phyloP scores from a whole-genome alignment of 1,140 invertebrate genomes.

The Drosophila pectinifera region DNA sequence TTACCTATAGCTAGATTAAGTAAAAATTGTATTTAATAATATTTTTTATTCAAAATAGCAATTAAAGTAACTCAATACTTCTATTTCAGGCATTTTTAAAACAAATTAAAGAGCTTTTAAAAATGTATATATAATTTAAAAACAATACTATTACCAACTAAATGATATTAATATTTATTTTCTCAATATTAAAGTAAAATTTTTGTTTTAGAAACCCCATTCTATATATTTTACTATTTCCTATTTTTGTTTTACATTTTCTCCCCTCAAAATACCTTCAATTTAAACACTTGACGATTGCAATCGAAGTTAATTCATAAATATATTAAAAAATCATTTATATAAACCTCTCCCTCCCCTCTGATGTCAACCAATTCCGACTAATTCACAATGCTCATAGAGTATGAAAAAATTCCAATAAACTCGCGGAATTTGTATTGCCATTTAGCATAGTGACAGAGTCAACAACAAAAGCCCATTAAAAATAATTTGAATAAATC shows the following conservation, averaged over 20 bases:
- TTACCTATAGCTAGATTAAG: too few relatives aligned
- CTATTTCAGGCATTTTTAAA: too few relatives aligned
- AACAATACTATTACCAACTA: not conserved
- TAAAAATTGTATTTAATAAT: too few relatives aligned
- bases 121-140: too few relatives aligned
- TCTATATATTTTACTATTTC: not conserved
- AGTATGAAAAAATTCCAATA: conserved; percentile 41
- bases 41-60: not conserved
- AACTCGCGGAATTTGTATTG: conserved; percentile 52
- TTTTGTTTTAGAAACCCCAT: not conserved
- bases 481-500: conserved; percentile 78
- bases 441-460: conserved; percentile 70
- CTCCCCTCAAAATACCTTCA: not conserved
- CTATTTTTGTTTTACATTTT: not conserved
- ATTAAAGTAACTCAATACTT: not conserved
- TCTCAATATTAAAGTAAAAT: too few relatives aligned
- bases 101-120: too few relatives aligned
- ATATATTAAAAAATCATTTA: conserved; percentile 4
- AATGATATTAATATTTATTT: too few relatives aligned
- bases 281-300: not conserved
- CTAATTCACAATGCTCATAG: conserved; percentile 37
- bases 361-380: conserved; percentile 38
- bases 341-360: not conserved
- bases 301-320: not conserved
- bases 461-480: conserved; percentile 78